Evolutionary conservation across 2,888 invertebrate species (phyloP), one percentile per base, ranked within the genome.

Genomic region (Mellilla xanthometata): DNA sequence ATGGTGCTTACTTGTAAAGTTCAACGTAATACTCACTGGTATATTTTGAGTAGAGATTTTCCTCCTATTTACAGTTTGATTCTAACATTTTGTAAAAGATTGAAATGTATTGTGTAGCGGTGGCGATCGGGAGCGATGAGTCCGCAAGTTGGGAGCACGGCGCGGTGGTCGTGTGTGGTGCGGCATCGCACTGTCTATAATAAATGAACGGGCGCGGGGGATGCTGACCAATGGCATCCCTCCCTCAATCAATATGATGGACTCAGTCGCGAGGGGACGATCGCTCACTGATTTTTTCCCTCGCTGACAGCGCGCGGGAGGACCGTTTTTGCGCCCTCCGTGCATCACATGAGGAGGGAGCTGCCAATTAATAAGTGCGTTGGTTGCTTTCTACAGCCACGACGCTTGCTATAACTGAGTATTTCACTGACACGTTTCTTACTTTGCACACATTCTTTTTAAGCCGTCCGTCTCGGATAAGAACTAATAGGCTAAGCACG

Each of bases 211-310:
- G 81, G 81, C 80, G 83, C 81, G 82, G 86, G 78, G 84, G 83
- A 81, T 76, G 86, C 84, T 88, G 89, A 87, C 88, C 90, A 87
- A 83, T 84, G 86, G 86, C 80, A 78, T 82, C 84, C 89, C 88
- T 85, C 90, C 90, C 90, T 90, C 90, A 90, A 90, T 90, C 90
- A 90, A 90, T 90, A 90, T 90, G 90, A 90, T 90, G 90, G 90
- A 90, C 89, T 90, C 84, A 76, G 76, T 67, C 85, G 86, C 88
- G 88, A 88, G 89, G 89, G 90, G 90, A 85, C 89, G 87, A 88
- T 89, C 89, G 89, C 87, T 89, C 89, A 89, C 89, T 87, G 88
- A 89, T 89, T 89, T 89, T 89, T 89, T 89, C 86, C 89, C 87
- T 86, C 87, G 83, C 86, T 87, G 87, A 87, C 87, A 87, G 83